Percentiles rank a stretch among this genome's conserved stretches.
phyloP scores from a whole-genome alignment of 2,797 vertebrate genomes.

The Pseudotriccus pelzelni region DNA sequence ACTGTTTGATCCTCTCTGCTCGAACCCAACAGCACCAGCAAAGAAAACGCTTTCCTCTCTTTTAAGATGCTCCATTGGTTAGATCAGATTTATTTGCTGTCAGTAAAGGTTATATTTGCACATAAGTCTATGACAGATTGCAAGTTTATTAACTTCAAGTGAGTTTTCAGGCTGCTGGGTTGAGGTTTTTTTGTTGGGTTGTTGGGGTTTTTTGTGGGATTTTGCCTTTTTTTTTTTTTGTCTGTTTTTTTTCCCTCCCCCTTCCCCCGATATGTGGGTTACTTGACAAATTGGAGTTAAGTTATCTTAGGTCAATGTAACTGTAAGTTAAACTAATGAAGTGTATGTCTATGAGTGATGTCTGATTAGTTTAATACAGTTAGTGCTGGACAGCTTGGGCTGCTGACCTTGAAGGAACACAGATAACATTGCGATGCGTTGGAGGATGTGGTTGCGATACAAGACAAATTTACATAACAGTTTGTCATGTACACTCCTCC shows the following conservation, averaged over 20 bases:
- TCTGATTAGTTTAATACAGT: conserved; percentile 73
- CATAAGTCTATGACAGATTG: conserved; percentile 64
- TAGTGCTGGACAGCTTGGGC: conserved; percentile 72
- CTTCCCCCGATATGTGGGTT: conserved; percentile 57
- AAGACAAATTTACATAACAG: conserved; percentile 65
- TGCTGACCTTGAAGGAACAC: conserved; percentile 71
- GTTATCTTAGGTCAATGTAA: conserved; percentile 74
- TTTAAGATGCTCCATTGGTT: conserved; percentile 50
- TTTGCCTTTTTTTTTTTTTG: background rate
- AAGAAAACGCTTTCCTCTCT: conserved; percentile 11
- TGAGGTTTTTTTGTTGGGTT: conserved; percentile 27
- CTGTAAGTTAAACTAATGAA: conserved; percentile 75
- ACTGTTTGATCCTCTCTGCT: conserved; percentile 29
- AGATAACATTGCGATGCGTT: conserved; percentile 72
- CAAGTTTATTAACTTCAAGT: conserved; percentile 64
- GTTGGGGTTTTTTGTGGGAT: background rate
- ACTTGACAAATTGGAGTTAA: conserved; percentile 72
- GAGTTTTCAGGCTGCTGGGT: conserved; percentile 61
- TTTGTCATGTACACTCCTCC: conserved; percentile 66
- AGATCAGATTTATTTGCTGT: conserved; percentile 58
- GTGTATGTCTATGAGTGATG: conserved; percentile 67
- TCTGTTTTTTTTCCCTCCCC: background rate
- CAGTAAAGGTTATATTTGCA: conserved; percentile 66
- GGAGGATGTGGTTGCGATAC: conserved; percentile 62
- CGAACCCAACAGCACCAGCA: conserved; percentile 6